These are phyloP conservation scores for Tribolium freemani DNA, from an alignment of 2,888 invertebrate genomes.

Conservation along the genomic window DNA sequence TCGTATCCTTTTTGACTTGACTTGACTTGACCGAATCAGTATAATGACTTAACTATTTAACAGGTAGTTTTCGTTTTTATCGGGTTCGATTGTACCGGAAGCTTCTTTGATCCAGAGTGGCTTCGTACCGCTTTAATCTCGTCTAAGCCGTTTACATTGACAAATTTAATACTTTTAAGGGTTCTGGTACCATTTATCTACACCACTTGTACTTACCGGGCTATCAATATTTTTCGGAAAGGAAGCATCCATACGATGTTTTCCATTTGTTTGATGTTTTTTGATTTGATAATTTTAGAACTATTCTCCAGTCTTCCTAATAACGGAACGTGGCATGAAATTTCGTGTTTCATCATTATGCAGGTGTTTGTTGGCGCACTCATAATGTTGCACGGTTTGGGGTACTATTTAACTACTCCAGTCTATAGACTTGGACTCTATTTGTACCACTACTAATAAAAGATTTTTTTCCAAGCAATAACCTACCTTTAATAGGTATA, in stretches of 20 bases:
- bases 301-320: background rate
- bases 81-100: constrained; percentile 96
- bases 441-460: too few species aligned
- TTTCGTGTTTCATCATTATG: constrained; percentile 92
- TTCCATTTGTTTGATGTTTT: background rate
- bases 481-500: too few species aligned
- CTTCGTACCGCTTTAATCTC: constrained; percentile 91
- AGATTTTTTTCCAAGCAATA: too few species aligned
- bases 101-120: constrained; percentile 95
- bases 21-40: background rate
- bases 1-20: constrained; percentile 39
- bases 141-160: constrained; percentile 72
- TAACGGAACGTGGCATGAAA: constrained; percentile 95
- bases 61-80: constrained; percentile 75
- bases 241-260: constrained; percentile 73
- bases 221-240: constrained; percentile 73
- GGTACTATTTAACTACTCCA: constrained; percentile 62
- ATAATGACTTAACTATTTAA: background rate
- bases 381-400: constrained; percentile 75
- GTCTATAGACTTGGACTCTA: background rate
- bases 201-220: constrained; percentile 78
- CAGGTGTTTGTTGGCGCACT: constrained; percentile 81
- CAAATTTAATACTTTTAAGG: constrained; percentile 85
- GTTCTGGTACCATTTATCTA: constrained; percentile 84
- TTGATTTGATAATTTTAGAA: background rate